Evolutionary conservation across 2,113 vertebrate species (phyloP).

Genomic region (Malurus alboscapulatus): DNA sequence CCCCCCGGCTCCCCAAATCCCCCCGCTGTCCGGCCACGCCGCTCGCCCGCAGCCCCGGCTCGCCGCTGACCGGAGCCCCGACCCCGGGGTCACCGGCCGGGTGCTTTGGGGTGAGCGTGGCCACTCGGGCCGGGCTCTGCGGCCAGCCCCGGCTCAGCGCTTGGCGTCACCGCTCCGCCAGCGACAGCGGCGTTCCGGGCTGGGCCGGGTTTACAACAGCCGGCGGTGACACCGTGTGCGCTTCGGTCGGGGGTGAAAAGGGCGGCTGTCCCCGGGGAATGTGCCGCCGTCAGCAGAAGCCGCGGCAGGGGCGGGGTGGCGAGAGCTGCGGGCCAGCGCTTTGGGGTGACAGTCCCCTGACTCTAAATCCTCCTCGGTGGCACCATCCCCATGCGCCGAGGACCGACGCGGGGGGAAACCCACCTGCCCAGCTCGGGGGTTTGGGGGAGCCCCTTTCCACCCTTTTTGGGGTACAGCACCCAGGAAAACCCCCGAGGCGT

Average conservation of each 20-base stretch:
- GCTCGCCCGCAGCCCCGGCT: rapidly evolving
- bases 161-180: not conserved
- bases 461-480: not conserved
- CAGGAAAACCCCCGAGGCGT: not conserved
- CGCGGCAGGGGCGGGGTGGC: not conserved
- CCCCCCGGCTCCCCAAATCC: not conserved
- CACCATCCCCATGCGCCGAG: rapidly evolving
- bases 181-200: not conserved
- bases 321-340: not conserved
- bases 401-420: rapidly evolving
- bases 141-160: not conserved
- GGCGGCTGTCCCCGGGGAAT: not conserved
- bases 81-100: not conserved
- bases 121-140: not conserved
- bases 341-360: not conserved
- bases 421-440: rapidly evolving
- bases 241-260: not conserved
- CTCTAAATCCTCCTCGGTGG: not conserved
- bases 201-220: not conserved
- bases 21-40: rapidly evolving
- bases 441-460: not conserved
- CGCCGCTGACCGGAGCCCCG: not conserved
- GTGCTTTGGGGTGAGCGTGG: not conserved
- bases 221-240: not conserved
- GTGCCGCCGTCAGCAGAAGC: conserved; percentile 46